Evolutionary conservation across 2,797 vertebrate genomes (phyloP).

Genomic region (Gorsachius magnificus): DNA sequence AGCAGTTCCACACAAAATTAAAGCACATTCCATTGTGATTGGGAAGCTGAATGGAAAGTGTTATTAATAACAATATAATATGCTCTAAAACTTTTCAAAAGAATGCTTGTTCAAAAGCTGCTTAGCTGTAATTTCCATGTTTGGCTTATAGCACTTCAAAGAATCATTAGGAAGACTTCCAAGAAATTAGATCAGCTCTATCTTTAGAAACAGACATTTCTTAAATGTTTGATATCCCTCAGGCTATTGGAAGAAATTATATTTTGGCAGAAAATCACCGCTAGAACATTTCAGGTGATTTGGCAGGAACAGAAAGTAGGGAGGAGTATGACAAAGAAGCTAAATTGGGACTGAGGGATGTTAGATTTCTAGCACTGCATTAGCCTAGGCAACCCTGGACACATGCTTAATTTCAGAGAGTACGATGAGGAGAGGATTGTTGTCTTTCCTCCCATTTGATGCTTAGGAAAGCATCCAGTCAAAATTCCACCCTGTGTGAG

Average conservation of each 20-base stretch:
- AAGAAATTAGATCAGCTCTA: slow-evolving; percentile 49
- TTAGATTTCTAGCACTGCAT: not conserved
- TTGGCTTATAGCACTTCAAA: slow-evolving; percentile 40
- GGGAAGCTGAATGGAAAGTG: not conserved
- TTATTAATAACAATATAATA: slow-evolving; percentile 33
- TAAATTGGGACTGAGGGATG: not conserved
- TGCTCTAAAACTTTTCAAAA: slow-evolving; percentile 18
- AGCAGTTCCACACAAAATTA: not conserved
- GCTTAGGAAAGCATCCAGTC: not conserved
- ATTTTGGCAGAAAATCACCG: slow-evolving; percentile 23
- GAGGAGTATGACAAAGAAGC: not conserved
- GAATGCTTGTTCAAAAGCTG: slow-evolving; percentile 35
- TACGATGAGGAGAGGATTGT: not conserved
- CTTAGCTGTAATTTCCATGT: slow-evolving; percentile 32
- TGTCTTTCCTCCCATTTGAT: not conserved
- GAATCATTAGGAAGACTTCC: slow-evolving; percentile 43
- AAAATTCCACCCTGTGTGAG: not conserved
- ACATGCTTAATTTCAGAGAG: not conserved
- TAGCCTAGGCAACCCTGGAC: not conserved
- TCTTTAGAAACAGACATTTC: slow-evolving; percentile 47
- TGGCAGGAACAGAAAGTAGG: not conserved
- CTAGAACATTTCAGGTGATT: slow-evolving; percentile 39
- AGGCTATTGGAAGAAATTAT: not conserved
- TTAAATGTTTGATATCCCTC: slow-evolving; percentile 31
- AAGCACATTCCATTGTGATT: not conserved